These are phyloP conservation scores for Mus spicilegus DNA, from an alignment of 2,113 vertebrate genomes.

Conservation along the genomic window DNA sequence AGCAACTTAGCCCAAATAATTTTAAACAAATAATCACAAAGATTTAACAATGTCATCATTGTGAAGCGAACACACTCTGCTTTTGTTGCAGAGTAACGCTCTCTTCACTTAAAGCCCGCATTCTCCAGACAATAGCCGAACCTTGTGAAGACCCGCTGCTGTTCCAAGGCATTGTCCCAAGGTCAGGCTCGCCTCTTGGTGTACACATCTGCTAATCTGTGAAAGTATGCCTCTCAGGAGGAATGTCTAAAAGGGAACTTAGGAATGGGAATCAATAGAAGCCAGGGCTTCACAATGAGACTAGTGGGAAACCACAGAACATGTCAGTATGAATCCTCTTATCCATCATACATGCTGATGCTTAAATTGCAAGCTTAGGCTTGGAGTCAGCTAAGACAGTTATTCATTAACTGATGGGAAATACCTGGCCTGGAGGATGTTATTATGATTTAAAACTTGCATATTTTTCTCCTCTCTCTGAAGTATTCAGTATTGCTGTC, in stretches of 20 bases:
- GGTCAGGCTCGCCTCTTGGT: conserved; percentile 49
- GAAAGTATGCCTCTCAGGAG: conserved; percentile 66
- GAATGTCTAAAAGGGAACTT: conserved; percentile 64
- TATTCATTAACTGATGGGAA: conserved; percentile 68
- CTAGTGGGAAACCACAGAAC: conserved; percentile 65
- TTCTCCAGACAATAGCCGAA: not conserved
- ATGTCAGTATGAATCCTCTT: conserved; percentile 71
- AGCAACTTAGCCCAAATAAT: conserved; percentile 44
- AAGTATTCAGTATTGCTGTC: conserved; percentile 51
- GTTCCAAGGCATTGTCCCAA: conserved; percentile 33
- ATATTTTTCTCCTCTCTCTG: conserved; percentile 6
- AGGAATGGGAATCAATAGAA: conserved; percentile 61
- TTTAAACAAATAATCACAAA: conserved; percentile 9
- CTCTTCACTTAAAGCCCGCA: not conserved
- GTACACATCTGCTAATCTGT: conserved; percentile 63
- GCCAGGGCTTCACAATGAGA: conserved; percentile 64
- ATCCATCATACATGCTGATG: not conserved
- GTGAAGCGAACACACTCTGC: not conserved
- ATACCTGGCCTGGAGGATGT: conserved; percentile 32
- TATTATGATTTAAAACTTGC: conserved; percentile 55
- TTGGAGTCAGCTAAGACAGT: not conserved
- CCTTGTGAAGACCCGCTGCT: conserved; percentile 5
- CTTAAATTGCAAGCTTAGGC: conserved; percentile 61
- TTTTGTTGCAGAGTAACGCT: not conserved
- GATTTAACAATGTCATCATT: not conserved